Conservation (phyloP, 2,888 invertebrate species). For the Patella caerulea region DNA sequence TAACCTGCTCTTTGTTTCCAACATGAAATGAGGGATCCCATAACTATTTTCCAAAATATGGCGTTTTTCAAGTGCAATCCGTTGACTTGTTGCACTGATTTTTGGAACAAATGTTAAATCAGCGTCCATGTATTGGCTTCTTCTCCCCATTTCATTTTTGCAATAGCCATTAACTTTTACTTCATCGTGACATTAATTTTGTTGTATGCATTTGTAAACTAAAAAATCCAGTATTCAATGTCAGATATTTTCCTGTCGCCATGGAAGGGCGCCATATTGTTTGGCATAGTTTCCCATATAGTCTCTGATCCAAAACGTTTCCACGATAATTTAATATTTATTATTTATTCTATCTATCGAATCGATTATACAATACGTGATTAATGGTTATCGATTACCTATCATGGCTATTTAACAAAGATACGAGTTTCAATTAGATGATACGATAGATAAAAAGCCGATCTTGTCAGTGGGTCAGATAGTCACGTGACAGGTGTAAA, state of each 20-base stretch:
- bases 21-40: conserved; percentile 53
- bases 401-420: too few species aligned
- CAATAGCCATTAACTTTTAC: background rate
- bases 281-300: conserved; percentile 29
- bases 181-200: background rate
- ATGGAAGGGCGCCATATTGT: conserved; percentile 57
- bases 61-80: conserved; percentile 46
- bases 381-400: too few species aligned
- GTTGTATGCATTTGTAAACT: background rate
- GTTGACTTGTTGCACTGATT: conserved; percentile 54
- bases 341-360: too few species aligned
- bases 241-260: conserved; percentile 43
- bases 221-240: background rate
- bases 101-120: conserved; percentile 49
- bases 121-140: conserved; percentile 43
- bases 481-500: too few species aligned
- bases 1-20: conserved; percentile 47
- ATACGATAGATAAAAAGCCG: too few species aligned
- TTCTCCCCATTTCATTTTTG: conserved; percentile 53
- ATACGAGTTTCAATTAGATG: too few species aligned
- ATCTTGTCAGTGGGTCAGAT: too few species aligned
- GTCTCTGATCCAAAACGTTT: conserved; percentile 14
- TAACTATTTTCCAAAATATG: conserved; percentile 40
- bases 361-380: too few species aligned
- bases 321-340: background rate